These are phyloP conservation scores for Muntiacus muntjak DNA, from an alignment of 2,113 vertebrate genomes.

Conservation along the genomic window DNA sequence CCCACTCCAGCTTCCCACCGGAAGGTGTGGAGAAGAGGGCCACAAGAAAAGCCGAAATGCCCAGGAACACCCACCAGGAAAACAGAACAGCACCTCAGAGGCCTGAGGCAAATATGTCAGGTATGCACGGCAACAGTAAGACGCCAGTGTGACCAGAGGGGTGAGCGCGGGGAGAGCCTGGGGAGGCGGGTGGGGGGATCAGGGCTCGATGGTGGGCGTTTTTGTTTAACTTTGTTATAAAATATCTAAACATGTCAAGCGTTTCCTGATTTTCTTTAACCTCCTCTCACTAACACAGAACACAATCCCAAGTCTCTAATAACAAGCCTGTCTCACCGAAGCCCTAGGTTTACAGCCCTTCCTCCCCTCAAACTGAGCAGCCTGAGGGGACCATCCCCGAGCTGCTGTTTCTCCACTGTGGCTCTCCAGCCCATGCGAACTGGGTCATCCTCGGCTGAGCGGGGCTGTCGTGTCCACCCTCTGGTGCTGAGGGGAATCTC, in stretches of 20 bases:
- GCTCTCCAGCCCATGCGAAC: accelerated
- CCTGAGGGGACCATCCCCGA: neutral
- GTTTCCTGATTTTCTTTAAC: neutral
- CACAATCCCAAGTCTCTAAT: neutral
- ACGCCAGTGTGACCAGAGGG: accelerated
- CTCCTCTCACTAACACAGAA: neutral
- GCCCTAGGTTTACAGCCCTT: neutral
- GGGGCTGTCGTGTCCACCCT: neutral
- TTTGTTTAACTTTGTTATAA: too few species aligned
- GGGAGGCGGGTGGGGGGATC: accelerated
- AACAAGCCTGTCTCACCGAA: neutral
- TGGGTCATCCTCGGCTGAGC: accelerated
- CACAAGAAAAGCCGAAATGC: neutral
- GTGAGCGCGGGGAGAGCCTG: accelerated
- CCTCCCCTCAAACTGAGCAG: neutral
- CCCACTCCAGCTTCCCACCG: neutral
- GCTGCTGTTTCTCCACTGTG: neutral
- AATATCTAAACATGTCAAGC: too few species aligned
- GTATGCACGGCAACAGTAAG: accelerated
- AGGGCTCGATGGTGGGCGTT: accelerated
- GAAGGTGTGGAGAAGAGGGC: neutral
- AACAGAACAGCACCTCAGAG: neutral
- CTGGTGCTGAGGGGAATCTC: neutral
- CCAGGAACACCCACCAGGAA: neutral
- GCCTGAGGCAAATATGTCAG: accelerated